Evolutionary conservation across 2,888 invertebrate species (phyloP).

Genomic region (Ectropis crepuscularia): DNA sequence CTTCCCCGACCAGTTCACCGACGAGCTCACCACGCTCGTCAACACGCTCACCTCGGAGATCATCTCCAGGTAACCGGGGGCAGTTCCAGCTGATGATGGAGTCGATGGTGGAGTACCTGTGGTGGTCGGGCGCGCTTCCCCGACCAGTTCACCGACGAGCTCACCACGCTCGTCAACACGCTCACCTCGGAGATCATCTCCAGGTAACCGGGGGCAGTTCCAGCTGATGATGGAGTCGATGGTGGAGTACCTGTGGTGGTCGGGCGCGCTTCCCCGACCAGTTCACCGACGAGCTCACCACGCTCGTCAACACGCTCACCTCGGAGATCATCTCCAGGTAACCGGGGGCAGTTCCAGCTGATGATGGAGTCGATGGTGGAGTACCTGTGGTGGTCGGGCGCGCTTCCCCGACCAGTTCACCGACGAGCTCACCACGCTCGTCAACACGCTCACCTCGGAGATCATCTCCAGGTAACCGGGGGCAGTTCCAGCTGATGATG

Average conservation of each 20-base stretch:
- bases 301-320: conserved; percentile 92
- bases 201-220: conserved; percentile 90
- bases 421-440: conserved; percentile 94
- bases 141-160: conserved; percentile 95
- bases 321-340: conserved; percentile 90
- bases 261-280: conserved; percentile 93
- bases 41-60: conserved; percentile 93
- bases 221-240: conserved; percentile 97
- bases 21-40: conserved; percentile 93
- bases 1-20: conserved; percentile 95
- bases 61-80: conserved; percentile 88
- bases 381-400: conserved; percentile 90
- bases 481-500: conserved; percentile 96
- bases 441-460: conserved; percentile 92
- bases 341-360: conserved; percentile 94
- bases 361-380: conserved; percentile 98
- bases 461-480: conserved; percentile 89
- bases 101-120: conserved; percentile 96
- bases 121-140: conserved; percentile 91
- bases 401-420: conserved; percentile 95
- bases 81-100: conserved; percentile 97
- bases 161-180: conserved; percentile 92
- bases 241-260: conserved; percentile 93
- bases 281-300: conserved; percentile 94
- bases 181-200: conserved; percentile 94